Percentiles rank a stretch among this genome's conserved stretches.
phyloP scores from a whole-genome alignment of 2,797 vertebrate species.

The Siniperca undulata region DNA sequence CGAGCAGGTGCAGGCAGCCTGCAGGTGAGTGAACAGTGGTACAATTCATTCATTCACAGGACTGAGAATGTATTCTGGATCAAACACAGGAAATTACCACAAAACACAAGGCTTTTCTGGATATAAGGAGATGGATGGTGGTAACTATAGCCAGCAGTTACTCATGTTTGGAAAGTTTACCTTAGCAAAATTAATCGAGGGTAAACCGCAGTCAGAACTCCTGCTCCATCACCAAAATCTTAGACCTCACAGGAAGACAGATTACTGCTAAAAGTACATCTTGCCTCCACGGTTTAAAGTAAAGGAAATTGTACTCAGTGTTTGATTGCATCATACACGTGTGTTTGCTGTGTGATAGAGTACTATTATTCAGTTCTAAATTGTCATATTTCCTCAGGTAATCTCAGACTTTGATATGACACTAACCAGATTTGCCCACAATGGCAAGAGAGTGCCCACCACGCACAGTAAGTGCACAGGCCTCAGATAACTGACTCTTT shows the following conservation, averaged over 20 bases:
- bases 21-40: slow-evolving; percentile 80
- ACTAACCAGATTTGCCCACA: slow-evolving; percentile 89
- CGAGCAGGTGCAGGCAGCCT: slow-evolving; percentile 82
- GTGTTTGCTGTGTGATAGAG: neutral
- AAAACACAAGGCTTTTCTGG: neutral
- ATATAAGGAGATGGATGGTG: neutral
- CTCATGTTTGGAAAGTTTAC: too few species aligned
- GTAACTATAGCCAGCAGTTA: neutral
- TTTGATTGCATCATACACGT: neutral
- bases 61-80: neutral
- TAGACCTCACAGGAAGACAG: neutral
- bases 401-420: slow-evolving; percentile 98
- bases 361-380: neutral
- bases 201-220: neutral
- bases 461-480: slow-evolving; percentile 90
- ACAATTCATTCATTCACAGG: neutral
- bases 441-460: slow-evolving; percentile 89
- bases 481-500: neutral
- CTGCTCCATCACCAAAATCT: neutral
- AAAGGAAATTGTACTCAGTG: too few species aligned
- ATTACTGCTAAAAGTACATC: neutral
- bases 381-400: slow-evolving; percentile 80
- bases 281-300: neutral
- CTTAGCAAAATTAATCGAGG: too few species aligned
- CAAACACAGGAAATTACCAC: neutral